These are phyloP conservation scores for Pinna nobilis DNA, from an alignment of 1,140 invertebrate species.

Conservation along the genomic window DNA sequence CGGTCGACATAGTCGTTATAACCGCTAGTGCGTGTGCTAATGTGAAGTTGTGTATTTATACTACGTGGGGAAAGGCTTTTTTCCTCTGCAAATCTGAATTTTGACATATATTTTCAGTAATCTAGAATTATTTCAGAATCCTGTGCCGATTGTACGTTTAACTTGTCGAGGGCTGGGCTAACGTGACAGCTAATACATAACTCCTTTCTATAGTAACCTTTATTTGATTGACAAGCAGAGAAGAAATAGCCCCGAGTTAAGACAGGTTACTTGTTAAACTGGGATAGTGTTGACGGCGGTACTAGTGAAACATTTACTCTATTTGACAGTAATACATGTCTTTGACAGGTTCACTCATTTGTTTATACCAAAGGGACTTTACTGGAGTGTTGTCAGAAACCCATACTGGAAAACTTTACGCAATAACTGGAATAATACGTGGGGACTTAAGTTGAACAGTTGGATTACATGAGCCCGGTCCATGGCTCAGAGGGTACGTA, in stretches of 20 bases:
- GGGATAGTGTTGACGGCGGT: constrained; percentile 69
- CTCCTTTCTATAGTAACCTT: constrained; percentile 61
- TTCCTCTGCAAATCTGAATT: too few species aligned
- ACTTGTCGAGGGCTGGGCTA: constrained; percentile 57
- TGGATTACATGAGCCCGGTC: constrained; percentile 42
- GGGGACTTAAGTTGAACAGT: constrained; percentile 5
- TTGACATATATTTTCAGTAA: too few species aligned
- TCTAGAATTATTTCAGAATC: too few species aligned
- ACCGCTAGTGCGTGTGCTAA: too few species aligned
- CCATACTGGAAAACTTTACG: constrained; percentile 37
- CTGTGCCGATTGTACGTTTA: too few species aligned
- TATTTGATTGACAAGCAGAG: constrained; percentile 72
- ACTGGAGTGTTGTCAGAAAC: constrained; percentile 38
- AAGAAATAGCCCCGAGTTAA: constrained; percentile 66
- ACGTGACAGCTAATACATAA: constrained; percentile 73
- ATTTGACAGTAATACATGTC: constrained; percentile 69
- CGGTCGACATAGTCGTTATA: too few species aligned
- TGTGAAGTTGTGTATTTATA: too few species aligned
- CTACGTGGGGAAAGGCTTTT: too few species aligned
- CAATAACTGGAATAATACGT: constrained; percentile 39
- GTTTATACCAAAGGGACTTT: constrained; percentile 63
- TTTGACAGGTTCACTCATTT: constrained; percentile 66
- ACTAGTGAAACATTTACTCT: constrained; percentile 58
- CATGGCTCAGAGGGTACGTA: constrained; percentile 67
- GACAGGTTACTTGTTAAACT: constrained; percentile 70